Evolutionary conservation across 2,888 invertebrate genomes (phyloP).

Genomic region (Ectemnius lituratus): DNA sequence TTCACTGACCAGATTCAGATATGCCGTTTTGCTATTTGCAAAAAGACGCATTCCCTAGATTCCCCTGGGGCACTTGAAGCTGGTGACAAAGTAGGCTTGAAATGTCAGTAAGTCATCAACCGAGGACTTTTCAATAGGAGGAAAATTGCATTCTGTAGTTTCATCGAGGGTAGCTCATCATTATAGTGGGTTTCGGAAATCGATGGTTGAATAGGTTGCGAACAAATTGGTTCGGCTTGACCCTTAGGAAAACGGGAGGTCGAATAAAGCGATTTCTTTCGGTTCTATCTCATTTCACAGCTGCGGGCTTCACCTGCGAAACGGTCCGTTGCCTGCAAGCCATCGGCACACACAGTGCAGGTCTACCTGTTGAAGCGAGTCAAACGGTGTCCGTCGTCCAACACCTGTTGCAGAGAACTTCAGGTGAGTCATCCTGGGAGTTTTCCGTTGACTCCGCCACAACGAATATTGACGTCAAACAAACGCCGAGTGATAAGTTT

Average conservation of each 20-base stretch:
- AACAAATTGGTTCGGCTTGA: slow-evolving; percentile 19
- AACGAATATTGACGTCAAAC: slow-evolving; percentile 35
- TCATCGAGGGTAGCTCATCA: no score
- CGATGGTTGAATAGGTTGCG: not conserved
- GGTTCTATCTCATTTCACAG: slow-evolving; percentile 51
- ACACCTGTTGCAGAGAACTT: slow-evolving; percentile 60
- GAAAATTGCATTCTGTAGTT: no score
- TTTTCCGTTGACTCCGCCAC: slow-evolving; percentile 36
- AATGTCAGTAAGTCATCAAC: no score
- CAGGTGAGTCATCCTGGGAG: slow-evolving; percentile 43
- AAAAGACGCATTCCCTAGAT: no score
- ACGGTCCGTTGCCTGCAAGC: slow-evolving; percentile 58
- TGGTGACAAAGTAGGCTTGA: no score
- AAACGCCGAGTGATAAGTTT: slow-evolving; percentile 16
- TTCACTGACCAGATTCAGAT: slow-evolving; percentile 57
- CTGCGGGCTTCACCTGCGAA: slow-evolving; percentile 66
- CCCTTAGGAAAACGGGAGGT: slow-evolving; percentile 36
- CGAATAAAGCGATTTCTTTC: slow-evolving; percentile 61
- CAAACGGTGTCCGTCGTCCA: slow-evolving; percentile 53
- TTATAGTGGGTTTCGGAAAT: no score
- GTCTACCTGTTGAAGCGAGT: slow-evolving; percentile 61
- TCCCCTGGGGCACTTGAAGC: no score
- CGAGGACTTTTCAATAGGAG: no score
- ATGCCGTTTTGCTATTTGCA: slow-evolving; percentile 14
- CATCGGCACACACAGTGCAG: slow-evolving; percentile 38